A percentile compares a stretch with the other conserved stretches of the same genome.
Conservation (phyloP, 2,113 vertebrate species). For the Sebastes fasciatus region DNA sequence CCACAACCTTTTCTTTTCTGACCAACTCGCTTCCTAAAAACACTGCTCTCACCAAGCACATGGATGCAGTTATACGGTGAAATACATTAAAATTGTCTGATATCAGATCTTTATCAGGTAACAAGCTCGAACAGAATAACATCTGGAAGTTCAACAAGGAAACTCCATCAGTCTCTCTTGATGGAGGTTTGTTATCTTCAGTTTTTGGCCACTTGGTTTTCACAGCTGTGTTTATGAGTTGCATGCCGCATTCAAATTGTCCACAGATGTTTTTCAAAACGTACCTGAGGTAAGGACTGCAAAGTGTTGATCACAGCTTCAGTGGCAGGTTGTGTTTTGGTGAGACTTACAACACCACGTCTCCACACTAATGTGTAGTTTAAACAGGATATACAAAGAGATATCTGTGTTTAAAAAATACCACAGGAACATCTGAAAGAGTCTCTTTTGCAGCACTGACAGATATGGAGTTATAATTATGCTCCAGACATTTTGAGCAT, state of each 20-base stretch:
- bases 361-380: background rate
- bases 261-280: slow-evolving; percentile 70
- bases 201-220: slow-evolving; percentile 45
- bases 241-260: slow-evolving; percentile 62
- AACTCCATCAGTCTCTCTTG: slow-evolving; percentile 49
- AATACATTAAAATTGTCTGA: background rate
- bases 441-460: background rate
- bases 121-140: slow-evolving; percentile 12
- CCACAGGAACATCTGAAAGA: background rate
- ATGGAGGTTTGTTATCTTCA: slow-evolving; percentile 52
- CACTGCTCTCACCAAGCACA: slow-evolving; percentile 12
- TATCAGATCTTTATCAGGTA: slow-evolving; percentile 24
- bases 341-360: background rate
- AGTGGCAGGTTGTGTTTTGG: slow-evolving; percentile 17
- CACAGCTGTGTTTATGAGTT: slow-evolving; percentile 77
- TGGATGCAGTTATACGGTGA: slow-evolving; percentile 20
- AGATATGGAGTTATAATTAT: slow-evolving; percentile 38
- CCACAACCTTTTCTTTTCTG: background rate
- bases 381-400: background rate
- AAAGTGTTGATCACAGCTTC: slow-evolving; percentile 3
- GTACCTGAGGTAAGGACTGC: slow-evolving; percentile 36
- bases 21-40: background rate
- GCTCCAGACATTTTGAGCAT: slow-evolving; percentile 43
- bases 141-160: slow-evolving; percentile 57
- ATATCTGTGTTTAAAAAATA: background rate